These are phyloP conservation scores for Lampris incognitus DNA, from an alignment of 2,113 vertebrate species.

Conservation along the genomic window DNA sequence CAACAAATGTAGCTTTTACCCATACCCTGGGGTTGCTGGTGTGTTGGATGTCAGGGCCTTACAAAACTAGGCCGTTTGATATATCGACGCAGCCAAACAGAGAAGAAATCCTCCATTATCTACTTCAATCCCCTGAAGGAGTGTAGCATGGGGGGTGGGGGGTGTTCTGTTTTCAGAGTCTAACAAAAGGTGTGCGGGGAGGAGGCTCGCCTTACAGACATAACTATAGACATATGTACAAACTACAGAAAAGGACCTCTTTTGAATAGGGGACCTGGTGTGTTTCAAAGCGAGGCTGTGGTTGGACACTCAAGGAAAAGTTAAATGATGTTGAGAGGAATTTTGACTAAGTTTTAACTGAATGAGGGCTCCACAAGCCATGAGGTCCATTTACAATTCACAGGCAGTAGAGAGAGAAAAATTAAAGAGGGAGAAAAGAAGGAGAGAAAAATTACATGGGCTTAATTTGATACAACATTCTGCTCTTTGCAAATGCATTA, in stretches of 20 bases:
- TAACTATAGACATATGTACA: conserved; percentile 46
- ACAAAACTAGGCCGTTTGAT: conserved; percentile 76
- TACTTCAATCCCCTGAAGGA: conserved; percentile 63
- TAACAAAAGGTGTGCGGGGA: conserved; percentile 77
- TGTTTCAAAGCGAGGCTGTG: conserved; percentile 41
- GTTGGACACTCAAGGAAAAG: conserved; percentile 9
- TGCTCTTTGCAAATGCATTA: background rate
- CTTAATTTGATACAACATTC: background rate
- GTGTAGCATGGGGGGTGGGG: conserved; percentile 29
- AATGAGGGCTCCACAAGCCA: background rate
- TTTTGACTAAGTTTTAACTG: conserved; percentile 34
- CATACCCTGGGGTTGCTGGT: conserved; percentile 53
- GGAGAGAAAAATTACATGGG: background rate
- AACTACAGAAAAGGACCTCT: conserved; percentile 28
- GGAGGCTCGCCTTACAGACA: conserved; percentile 60
- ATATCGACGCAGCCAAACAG: conserved; percentile 67
- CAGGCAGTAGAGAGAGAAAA: background rate
- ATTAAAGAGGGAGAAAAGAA: background rate
- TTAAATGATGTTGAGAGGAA: conserved; percentile 18
- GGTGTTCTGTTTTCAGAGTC: conserved; percentile 58
- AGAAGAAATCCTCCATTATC: conserved; percentile 74
- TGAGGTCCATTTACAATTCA: conserved; percentile 10
- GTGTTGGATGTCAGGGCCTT: conserved; percentile 72
- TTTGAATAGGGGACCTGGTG: conserved; percentile 50
- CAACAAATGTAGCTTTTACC: conserved; percentile 75